These are phyloP conservation scores for Periophthalmus modestus DNA, from an alignment of 2,113 vertebrate species.

Conservation along the genomic window DNA sequence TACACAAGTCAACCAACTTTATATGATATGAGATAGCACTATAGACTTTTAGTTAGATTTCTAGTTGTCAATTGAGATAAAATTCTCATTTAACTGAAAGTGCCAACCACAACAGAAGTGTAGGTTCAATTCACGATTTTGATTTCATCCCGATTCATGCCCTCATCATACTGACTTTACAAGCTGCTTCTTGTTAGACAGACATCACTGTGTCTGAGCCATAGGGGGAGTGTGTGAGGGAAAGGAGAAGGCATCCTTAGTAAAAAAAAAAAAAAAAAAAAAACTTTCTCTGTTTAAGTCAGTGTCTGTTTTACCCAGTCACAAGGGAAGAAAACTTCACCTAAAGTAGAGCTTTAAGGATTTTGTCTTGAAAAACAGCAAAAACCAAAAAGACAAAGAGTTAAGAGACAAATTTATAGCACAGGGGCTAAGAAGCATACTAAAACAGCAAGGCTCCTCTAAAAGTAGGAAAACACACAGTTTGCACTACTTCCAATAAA, in stretches of 20 bases:
- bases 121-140: too few species aligned
- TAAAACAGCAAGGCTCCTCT: slow-evolving; percentile 31
- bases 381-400: slow-evolving; percentile 19
- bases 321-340: background rate
- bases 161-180: background rate
- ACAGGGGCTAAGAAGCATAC: slow-evolving; percentile 11
- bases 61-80: too few species aligned
- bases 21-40: too few species aligned
- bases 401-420: slow-evolving; percentile 31
- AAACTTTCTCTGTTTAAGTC: background rate
- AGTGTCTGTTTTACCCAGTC: background rate
- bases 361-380: slow-evolving; percentile 13
- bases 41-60: too few species aligned
- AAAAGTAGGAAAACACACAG: slow-evolving; percentile 26
- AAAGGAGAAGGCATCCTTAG: background rate
- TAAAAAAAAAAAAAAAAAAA: background rate
- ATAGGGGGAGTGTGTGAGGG: background rate
- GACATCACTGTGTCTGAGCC: too few species aligned
- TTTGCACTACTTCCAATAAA: slow-evolving; percentile 25
- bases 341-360: slow-evolving; percentile 2
- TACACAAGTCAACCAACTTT: too few species aligned
- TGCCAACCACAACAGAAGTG: too few species aligned
- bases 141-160: too few species aligned
- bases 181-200: background rate
- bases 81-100: too few species aligned